Evolutionary conservation across 2,113 vertebrate species (phyloP).

Genomic region (Dolichotis patagonum): DNA sequence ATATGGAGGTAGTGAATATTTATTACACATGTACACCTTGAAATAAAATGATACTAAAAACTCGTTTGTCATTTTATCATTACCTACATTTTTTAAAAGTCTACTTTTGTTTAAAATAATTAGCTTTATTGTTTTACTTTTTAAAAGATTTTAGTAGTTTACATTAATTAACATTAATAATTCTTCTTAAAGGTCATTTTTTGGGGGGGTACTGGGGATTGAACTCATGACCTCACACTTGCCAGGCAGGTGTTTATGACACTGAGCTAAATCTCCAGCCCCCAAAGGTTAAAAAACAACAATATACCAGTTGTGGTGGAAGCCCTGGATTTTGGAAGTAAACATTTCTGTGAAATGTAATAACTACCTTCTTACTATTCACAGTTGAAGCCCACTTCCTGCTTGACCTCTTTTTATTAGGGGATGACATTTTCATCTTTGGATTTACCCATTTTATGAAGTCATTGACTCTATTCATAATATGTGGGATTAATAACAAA

Average conservation of each 20-base stretch:
- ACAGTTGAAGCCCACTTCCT: conserved; percentile 38
- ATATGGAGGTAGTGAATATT: not conserved
- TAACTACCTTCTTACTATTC: conserved; percentile 55
- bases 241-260: too few relatives aligned
- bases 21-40: not conserved
- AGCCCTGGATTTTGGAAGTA: not conserved
- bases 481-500: not conserved
- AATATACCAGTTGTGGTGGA: not conserved
- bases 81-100: not conserved
- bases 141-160: not conserved
- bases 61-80: not conserved
- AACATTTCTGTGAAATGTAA: not conserved
- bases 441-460: conserved; percentile 45
- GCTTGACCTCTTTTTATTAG: conserved; percentile 67
- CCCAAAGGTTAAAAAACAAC: too few relatives aligned
- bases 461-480: conserved; percentile 54
- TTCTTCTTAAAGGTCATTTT: not conserved
- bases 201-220: too few relatives aligned
- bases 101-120: not conserved
- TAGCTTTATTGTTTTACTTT: not conserved
- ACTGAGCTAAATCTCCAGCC: too few relatives aligned
- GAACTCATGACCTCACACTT: too few relatives aligned
- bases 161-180: not conserved
- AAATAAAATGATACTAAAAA: not conserved
- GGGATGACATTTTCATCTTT: conserved; percentile 38